Base-by-base conservation (phyloP, 1,140 invertebrate genomes). In the Cyclina sinensis region DNA sequence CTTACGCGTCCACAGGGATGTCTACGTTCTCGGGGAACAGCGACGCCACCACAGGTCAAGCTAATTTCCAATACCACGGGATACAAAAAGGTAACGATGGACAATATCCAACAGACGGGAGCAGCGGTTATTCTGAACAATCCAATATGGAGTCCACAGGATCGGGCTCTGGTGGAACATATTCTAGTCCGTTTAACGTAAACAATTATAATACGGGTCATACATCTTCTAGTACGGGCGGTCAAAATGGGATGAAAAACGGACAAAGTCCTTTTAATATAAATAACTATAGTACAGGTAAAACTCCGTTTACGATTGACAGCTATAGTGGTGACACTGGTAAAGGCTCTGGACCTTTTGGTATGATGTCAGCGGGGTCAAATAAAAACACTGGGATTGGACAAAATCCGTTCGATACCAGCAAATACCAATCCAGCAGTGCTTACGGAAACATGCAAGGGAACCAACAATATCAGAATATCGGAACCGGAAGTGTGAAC, bases 1-100 rank as follows among this genome's bases (percentile, higher is more conserved):
- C 81, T 51, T 84, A n/a, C 27, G 81, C 81, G 24, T 84, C 81
- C 5, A 70, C 81, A 11, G 81, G 70, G 18, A 84, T 68, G 39
- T 84, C 81, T 21, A 1, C 62, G 14, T 70, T 70, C 57, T 16
- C 59, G 5, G 39, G 35, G 1, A 59, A 37, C 14, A 62, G 79
- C 24, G 54, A 32, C 5, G 35, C 24, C 4, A n/a, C 73, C n/a
- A 51, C 7, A 1, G 73, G 43, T 1, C 39, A 76, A 24, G 32
- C 24, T 12, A 51, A 7, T 9, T 51, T 43, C 21, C 32, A 70
- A 35, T 39, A 27, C 30, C 73, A 48, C 12, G 57, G 18, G 0
- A 39, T 46, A 37, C 43, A 59, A 16, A 65, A 46, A 35, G 79
- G 57, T 14, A 57, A 46, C 43, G 51, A n/a, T n/a, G 46, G 76